These are phyloP conservation scores for Deilephila porcellus DNA, from an alignment of 2,888 invertebrate genomes.

Conservation along the genomic window DNA sequence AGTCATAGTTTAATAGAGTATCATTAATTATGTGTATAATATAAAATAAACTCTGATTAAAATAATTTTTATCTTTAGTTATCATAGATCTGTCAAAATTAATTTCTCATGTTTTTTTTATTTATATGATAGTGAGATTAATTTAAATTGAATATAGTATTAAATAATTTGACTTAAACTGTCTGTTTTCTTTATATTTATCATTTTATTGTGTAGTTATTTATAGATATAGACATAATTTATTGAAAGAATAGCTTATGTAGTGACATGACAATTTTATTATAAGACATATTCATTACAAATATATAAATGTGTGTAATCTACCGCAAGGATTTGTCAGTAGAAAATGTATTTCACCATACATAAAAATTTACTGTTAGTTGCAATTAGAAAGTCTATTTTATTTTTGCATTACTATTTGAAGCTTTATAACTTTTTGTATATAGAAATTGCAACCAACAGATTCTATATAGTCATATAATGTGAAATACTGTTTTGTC, in stretches of 20 bases:
- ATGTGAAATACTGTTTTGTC: neutral
- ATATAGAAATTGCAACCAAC: neutral
- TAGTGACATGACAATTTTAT: slow-evolving; percentile 25
- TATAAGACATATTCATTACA: neutral
- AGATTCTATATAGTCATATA: neutral
- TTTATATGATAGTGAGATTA: too few species aligned
- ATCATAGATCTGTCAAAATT: neutral
- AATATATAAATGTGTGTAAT: neutral
- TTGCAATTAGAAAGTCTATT: neutral
- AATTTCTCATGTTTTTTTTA: too few species aligned
- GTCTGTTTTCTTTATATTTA: neutral
- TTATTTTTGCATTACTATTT: neutral
- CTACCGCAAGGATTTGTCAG: neutral
- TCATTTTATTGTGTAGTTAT: neutral
- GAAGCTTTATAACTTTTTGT: neutral
- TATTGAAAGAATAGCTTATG: neutral
- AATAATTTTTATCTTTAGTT: neutral
- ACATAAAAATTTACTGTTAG: neutral
- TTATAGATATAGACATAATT: neutral
- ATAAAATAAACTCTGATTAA: neutral
- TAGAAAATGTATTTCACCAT: neutral
- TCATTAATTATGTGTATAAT: neutral
- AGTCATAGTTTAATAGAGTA: neutral
- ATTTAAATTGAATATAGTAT: neutral
- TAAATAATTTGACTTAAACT: neutral